Base-by-base conservation (phyloP, 2,113 vertebrate species). In the Alces alces region DNA sequence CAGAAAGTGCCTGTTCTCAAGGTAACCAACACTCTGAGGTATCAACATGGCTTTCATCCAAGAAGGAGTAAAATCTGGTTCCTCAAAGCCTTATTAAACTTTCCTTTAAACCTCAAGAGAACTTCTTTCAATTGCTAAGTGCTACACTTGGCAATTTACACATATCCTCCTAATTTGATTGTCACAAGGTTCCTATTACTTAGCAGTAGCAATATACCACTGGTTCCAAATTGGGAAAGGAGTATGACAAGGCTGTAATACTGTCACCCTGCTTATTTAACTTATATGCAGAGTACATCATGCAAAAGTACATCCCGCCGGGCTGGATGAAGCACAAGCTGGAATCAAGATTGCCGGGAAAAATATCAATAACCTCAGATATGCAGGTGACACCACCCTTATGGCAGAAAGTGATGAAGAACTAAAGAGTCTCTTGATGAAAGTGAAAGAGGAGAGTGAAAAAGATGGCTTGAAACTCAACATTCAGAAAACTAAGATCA, bases 221-320 rank as follows among this genome's bases (percentile, higher is more conserved):
- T 58, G 66, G 66, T 73, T 73, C n/a, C 66, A 70, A 23, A 70
- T 6, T 39, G 10, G 66, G 66, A 23, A 70, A 39, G 66, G 66
- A 70, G 19, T 39, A 39, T 0, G 5, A 23, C 10, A 23, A 39
- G 66, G 9, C n/a, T 70, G n/a, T 23, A 39, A 70, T 23, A 70
- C n/a, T 23, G n/a, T 70, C 66, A 70, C 66, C 19, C n/a, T 23
- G n/a, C 5, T 23, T 70, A 70, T 23, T 70, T 39, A 70, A 39
- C 66, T 70, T 70, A 6, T 3, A 70, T 39, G 66, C 19, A 23
- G n/a, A 70, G n/a, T 23, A 39, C 19, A 70, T 70, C 19, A 70
- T 6, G 36, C 0, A 0, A 70, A 70, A 70, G 47, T 14, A 50
- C 47, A 50, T 50, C 47, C 47, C 0, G 0, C 19, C 1, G 0